A percentile compares a stretch with the other conserved stretches of the same genome.
phyloP scores from a whole-genome alignment of 2,797 vertebrate genomes.

The Chrysolophus pictus region DNA sequence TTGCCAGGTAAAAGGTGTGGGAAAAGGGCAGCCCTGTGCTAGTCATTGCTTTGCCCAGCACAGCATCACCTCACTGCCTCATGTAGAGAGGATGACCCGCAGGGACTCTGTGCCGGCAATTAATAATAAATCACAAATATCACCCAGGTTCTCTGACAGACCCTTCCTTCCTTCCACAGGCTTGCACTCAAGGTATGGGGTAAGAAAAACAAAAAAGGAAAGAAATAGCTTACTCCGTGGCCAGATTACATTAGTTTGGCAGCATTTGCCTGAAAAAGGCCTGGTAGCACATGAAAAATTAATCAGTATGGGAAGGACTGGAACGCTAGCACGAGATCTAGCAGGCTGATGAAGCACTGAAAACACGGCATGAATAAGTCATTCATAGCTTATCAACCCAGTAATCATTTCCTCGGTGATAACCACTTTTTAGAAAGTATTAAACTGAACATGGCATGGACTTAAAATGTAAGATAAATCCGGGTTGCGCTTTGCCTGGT shows the following conservation, averaged over 20 bases:
- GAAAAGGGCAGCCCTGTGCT: background rate
- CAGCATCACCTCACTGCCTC: background rate
- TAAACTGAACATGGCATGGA: slow-evolving; percentile 9
- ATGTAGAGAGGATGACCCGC: slow-evolving; percentile 11
- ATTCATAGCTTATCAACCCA: slow-evolving; percentile 57
- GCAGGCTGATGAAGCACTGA: background rate
- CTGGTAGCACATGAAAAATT: slow-evolving; percentile 38
- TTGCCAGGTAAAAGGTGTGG: background rate
- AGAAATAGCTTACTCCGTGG: slow-evolving; percentile 40
- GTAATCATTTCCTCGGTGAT: slow-evolving; percentile 47
- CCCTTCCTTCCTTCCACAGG: slow-evolving; percentile 66
- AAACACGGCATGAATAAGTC: slow-evolving; percentile 55
- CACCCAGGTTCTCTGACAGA: slow-evolving; percentile 48
- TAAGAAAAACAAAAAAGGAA: slow-evolving; percentile 60
- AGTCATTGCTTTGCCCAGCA: background rate
- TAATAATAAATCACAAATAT: slow-evolving; percentile 63
- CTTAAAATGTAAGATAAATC: slow-evolving; percentile 26
- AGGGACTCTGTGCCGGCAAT: slow-evolving; percentile 33
- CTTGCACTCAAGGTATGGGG: slow-evolving; percentile 50
- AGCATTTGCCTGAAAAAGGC: slow-evolving; percentile 41
- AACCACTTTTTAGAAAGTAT: slow-evolving; percentile 32
- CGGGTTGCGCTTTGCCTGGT: background rate
- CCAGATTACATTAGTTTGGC: slow-evolving; percentile 24
- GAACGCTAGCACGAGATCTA: slow-evolving; percentile 33
- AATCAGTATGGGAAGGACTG: background rate